Conservation (phyloP, 2,113 vertebrate genomes). For the Psettodes erumei region DNA sequence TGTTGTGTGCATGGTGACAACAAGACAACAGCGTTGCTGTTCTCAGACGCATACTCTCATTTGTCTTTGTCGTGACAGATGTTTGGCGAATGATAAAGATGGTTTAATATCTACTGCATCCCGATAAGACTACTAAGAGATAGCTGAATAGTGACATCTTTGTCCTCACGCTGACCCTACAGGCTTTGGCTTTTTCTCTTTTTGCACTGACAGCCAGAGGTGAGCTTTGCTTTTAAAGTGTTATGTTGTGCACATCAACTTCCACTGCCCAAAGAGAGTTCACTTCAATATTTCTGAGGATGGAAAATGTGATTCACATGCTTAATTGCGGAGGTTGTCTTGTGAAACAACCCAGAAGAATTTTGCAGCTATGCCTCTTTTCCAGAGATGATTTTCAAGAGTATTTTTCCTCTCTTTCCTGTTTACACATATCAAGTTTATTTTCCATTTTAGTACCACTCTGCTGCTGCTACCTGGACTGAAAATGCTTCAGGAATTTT, state of each 20-base stretch:
- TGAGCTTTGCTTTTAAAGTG: constrained; percentile 26
- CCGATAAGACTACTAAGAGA: not conserved
- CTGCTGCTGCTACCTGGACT: constrained; percentile 44
- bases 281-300: constrained; percentile 56
- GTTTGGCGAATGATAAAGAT: not conserved
- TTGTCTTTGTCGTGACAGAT: constrained; percentile 7
- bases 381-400: constrained; percentile 52
- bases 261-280: constrained; percentile 54
- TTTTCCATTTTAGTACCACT: constrained; percentile 56
- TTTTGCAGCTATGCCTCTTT: constrained; percentile 42
- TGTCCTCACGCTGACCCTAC: constrained; percentile 47
- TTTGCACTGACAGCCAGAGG: not conserved
- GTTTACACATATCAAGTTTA: constrained; percentile 58
- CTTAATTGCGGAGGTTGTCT: constrained; percentile 67
- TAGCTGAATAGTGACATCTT: constrained; percentile 15
- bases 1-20: constrained; percentile 24
- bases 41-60: constrained; percentile 11
- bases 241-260: constrained; percentile 43
- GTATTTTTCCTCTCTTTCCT: constrained; percentile 49
- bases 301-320: constrained; percentile 77
- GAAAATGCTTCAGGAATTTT: constrained; percentile 44
- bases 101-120: not conserved
- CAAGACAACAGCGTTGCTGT: constrained; percentile 39
- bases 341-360: constrained; percentile 70
- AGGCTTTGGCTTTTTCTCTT: constrained; percentile 2